Evolutionary conservation across 2,888 invertebrate species (phyloP), one percentile per base, ranked within the genome.

Genomic region (Spodoptera littoralis): DNA sequence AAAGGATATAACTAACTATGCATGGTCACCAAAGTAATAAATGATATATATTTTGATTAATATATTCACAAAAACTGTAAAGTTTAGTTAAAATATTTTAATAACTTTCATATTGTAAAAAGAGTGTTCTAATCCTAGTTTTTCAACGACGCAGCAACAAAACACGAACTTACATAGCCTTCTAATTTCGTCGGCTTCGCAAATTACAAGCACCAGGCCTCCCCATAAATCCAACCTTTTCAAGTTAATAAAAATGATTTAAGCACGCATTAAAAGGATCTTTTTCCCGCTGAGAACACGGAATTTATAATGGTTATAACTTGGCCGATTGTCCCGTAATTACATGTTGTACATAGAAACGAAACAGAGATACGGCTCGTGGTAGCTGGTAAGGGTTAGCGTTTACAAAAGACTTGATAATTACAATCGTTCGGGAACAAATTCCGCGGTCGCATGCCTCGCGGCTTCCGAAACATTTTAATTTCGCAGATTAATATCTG

Each of bases 191-290:
- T 74, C 80, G 80, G 80, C 75, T 80, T 83, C 85, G 81, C 87
- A 90, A 90, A 90, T 89, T 89, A 87, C 88, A 86, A 82, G 82
- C 87, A 82, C 80, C 88, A 86, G 87, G 84, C 84, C 84, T 83
- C 80, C 79, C 84, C 87, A 91, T 91, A 92, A 92, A 91, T 91
- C 85, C 88, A 88, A 92, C 92, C 91, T 92, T 92, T 93, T 89
- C 89, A 89, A 91, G 89, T 92, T 92, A 90, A 92, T 93, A 93
- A 93, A 93, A 92, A 93, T 93, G 92, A 93, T 93, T 92, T 92
- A 93, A 90, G 88, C 78, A 88, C 86, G 88, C 92, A 91, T 91
- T 92, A 91, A 91, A 91, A 88, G 88, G 88, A 90, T 91, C 87
- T 90, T 88, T 89, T 87, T 86, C 83, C 81, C 82, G 85, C 85